Conservation (phyloP, 2,113 vertebrate species). For the Rhizomys pruinosus region DNA sequence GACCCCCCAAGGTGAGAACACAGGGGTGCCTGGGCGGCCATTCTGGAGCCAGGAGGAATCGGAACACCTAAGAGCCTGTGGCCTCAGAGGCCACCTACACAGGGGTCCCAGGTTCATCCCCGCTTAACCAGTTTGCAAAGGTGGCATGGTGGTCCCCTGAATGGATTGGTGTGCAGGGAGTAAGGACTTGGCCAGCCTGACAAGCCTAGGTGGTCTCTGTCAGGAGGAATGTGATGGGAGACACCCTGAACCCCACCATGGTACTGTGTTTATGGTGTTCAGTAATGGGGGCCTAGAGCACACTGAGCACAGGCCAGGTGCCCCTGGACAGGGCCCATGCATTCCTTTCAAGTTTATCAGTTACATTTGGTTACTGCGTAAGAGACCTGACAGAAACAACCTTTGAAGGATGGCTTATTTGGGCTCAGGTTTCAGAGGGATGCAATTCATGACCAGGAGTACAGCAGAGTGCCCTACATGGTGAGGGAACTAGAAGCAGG, state of each 20-base stretch:
- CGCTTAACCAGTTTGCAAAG: background rate
- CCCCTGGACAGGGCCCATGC: too few species aligned
- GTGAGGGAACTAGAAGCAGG: background rate
- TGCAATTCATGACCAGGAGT: background rate
- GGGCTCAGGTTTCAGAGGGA: background rate
- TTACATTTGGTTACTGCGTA: too few species aligned
- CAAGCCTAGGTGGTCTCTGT: background rate
- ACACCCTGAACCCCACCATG: background rate
- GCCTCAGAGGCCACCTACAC: background rate
- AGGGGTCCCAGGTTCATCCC: too few species aligned
- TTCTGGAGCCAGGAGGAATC: background rate
- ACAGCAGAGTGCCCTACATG: background rate
- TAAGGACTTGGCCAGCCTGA: background rate
- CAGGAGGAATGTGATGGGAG: background rate
- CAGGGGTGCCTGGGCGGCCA: background rate
- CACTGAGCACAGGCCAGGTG: too few species aligned
- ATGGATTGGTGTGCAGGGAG: background rate
- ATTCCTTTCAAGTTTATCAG: too few species aligned
- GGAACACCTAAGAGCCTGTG: background rate
- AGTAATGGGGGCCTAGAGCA: background rate
- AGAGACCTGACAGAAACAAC: background rate
- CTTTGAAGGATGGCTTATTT: background rate
- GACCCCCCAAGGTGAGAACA: background rate
- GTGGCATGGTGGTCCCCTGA: too few species aligned
- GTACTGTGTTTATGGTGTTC: background rate